Evolutionary conservation across 2,888 invertebrate genomes (phyloP), one percentile per base, ranked within the genome.

Genomic region (Atherix ibis): DNA sequence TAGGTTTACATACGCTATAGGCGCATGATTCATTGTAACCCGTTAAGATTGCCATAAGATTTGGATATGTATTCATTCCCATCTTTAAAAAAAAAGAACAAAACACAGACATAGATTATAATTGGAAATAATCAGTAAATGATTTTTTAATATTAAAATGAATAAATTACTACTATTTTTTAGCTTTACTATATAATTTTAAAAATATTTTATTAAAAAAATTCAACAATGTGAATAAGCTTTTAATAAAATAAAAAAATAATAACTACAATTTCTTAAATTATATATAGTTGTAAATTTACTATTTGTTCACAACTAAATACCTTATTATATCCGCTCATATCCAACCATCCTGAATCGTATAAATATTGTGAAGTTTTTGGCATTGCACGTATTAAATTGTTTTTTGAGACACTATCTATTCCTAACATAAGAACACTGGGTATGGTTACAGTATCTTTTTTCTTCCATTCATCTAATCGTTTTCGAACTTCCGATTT

Each of bases 61-160:
- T 89, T 0, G 85, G 82, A 49, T 78, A 81, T 0, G 85, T 85
- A 47, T 87, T 87, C 47, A 85, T 85, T 2, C 73, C 82, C 38
- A 78, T 68, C 66, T 80, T 50, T 4, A 46, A 42, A n/a, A n/a
- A n/a, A n/a, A n/a, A n/a, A n/a, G n/a, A n/a, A 17, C 13, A 27
- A 27, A 25, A 29, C n/a, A n/a, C n/a, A n/a, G n/a, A n/a, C n/a
- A n/a, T 19, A 6, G 9, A 6, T 6, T 19, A 19, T 19, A 6
- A 19, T 19, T 19, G 5, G 5, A 19, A 19, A 19, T 19, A 19
- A 19, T 19, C 9, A 19, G 9, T 9, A 19, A 19, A n/a, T n/a
- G n/a, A n/a, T n/a, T n/a, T n/a, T n/a, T n/a, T n/a, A n/a, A n/a
- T n/a, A n/a, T n/a, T n/a, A n/a, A n/a, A n/a, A n/a, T n/a, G n/a